Evolutionary conservation across 2,113 vertebrate species (phyloP).

Genomic region (Scolopax mira): DNA sequence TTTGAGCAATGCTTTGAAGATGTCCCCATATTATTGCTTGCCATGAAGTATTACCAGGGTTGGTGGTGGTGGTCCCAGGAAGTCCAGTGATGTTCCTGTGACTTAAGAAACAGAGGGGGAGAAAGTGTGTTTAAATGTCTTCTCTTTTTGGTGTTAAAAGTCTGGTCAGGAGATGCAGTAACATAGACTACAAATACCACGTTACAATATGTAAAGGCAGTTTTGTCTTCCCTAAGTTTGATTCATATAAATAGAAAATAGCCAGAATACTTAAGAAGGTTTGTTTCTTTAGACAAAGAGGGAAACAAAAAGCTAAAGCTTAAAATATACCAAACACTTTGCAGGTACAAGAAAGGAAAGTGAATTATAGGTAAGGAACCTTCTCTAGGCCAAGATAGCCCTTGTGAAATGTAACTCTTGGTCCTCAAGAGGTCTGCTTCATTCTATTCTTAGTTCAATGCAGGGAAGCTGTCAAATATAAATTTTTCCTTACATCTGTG

Average conservation of each 20-base stretch:
- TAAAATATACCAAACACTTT: neutral
- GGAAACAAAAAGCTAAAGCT: neutral
- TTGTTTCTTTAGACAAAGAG: neutral
- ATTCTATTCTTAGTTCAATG: neutral
- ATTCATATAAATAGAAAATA: neutral
- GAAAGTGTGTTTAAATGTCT: neutral
- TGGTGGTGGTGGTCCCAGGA: neutral
- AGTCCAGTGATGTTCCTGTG: neutral
- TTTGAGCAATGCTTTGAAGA: neutral
- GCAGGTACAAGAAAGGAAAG: neutral
- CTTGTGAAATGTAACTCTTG: neutral
- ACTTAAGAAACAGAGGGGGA: neutral
- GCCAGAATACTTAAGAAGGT: neutral
- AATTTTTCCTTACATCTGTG: neutral
- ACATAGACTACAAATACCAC: neutral
- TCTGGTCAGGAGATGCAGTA: neutral
- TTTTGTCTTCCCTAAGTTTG: neutral
- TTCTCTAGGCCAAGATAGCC: neutral
- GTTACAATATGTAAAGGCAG: neutral
- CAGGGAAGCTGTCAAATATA: neutral
- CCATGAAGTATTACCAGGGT: neutral
- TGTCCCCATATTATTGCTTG: neutral
- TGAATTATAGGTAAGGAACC: slow-evolving; percentile 1
- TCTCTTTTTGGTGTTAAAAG: neutral
- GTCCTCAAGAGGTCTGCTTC: neutral